These are phyloP conservation scores for Aix galericulata DNA, from an alignment of 2,113 vertebrate species.

Conservation along the genomic window DNA sequence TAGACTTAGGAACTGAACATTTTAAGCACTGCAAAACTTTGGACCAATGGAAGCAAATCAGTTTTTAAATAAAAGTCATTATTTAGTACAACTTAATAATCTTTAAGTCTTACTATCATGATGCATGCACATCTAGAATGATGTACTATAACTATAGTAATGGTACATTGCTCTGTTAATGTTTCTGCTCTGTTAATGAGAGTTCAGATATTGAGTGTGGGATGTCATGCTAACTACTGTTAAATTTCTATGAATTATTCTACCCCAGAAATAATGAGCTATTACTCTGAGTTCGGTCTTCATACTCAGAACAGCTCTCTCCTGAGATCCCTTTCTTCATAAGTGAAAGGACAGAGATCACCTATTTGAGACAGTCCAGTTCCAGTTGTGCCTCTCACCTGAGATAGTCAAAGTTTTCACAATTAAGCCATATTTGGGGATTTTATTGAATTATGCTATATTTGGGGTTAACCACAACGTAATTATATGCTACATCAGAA, in stretches of 20 bases:
- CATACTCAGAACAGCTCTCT: neutral
- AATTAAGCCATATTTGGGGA: neutral
- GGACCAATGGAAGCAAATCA: neutral
- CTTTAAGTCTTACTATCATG: neutral
- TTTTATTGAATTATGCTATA: neutral
- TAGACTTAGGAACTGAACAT: neutral
- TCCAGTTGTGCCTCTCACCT: neutral
- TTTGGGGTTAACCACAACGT: neutral
- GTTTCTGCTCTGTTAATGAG: neutral
- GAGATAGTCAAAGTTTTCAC: neutral
- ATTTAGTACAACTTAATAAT: neutral
- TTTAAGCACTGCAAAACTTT: neutral
- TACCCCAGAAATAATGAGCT: neutral
- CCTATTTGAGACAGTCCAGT: neutral
- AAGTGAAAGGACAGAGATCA: rapidly evolving
- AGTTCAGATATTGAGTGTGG: neutral
- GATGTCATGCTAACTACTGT: neutral
- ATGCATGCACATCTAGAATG: neutral
- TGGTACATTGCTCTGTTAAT: neutral
- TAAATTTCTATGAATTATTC: neutral
- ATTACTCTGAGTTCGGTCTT: neutral
- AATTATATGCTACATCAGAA: neutral
- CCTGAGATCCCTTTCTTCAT: neutral
- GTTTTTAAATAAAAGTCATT: neutral
- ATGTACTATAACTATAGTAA: neutral